Evolutionary conservation across 2,888 invertebrate genomes (phyloP).

Genomic region (Furcula furcula): DNA sequence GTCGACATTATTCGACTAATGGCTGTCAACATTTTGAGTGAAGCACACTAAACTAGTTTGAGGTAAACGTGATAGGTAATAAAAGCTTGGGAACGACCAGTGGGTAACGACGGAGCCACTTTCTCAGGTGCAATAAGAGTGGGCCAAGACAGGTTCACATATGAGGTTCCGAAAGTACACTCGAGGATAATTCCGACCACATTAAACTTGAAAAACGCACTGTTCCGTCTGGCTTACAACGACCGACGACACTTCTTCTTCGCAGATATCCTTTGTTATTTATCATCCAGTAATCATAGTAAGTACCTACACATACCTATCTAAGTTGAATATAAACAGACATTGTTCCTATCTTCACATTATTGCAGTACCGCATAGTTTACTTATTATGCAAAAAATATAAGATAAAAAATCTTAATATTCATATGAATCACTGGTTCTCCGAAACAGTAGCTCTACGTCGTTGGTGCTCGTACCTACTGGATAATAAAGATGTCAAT

Average conservation of each 20-base stretch:
- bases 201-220: conserved; percentile 7
- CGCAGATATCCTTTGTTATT: background rate
- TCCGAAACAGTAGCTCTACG: conserved; percentile 48
- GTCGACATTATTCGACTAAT: conserved; percentile 47
- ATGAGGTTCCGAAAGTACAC: conserved; percentile 38
- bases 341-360: no score
- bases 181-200: conserved; percentile 48
- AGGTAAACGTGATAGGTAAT: conserved; percentile 71
- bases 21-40: conserved; percentile 59
- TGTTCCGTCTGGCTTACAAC: conserved; percentile 2
- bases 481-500: conserved; percentile 48
- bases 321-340: background rate
- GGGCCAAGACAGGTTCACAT: conserved; percentile 51
- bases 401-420: conserved; percentile 46
- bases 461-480: conserved; percentile 46
- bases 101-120: conserved; percentile 62
- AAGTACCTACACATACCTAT: background rate
- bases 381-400: conserved; percentile 35
- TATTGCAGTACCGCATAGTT: conserved; percentile 2
- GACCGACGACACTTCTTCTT: background rate
- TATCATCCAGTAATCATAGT: background rate
- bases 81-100: conserved; percentile 69
- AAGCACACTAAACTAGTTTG: conserved; percentile 74
- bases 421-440: conserved; percentile 43
- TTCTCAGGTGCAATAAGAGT: conserved; percentile 65